These are phyloP conservation scores for Psylliodes chrysocephalus DNA, from an alignment of 2,888 invertebrate species.

Conservation along the genomic window DNA sequence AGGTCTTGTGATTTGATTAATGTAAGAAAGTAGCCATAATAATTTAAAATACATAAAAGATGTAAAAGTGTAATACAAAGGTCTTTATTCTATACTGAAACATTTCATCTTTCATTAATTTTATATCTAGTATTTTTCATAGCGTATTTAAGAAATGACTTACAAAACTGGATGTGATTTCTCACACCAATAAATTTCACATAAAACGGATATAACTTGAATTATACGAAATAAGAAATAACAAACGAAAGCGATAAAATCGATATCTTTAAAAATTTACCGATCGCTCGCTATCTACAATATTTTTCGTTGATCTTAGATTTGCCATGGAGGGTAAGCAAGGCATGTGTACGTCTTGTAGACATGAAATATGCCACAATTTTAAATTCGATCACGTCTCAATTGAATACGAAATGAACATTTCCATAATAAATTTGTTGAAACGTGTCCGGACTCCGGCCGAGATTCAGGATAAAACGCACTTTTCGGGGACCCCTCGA, in stretches of 20 bases:
- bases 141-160: too few relatives aligned
- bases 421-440: conserved; percentile 63
- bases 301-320: conserved; percentile 34
- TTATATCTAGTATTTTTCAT: too few relatives aligned
- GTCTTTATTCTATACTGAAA: too few relatives aligned
- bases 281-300: conserved; percentile 6
- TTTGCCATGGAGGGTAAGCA: conserved; percentile 46
- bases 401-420: conserved; percentile 63
- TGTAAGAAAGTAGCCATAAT: too few relatives aligned
- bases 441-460: conserved; percentile 59
- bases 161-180: too few relatives aligned
- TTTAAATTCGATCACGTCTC: conserved; percentile 64
- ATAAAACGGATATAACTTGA: background rate
- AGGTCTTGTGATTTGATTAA: too few relatives aligned
- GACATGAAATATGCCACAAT: conserved; percentile 62
- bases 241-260: conserved; percentile 1
- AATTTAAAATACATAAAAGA: too few relatives aligned
- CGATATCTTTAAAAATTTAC: conserved; percentile 15
- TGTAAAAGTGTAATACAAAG: too few relatives aligned
- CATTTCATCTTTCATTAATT: too few relatives aligned
- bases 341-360: conserved; percentile 43
- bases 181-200: background rate
- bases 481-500: conserved; percentile 18
- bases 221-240: background rate
- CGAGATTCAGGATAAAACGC: conserved; percentile 26